phyloP scores from a whole-genome alignment of 2,113 vertebrate genomes.

The Megaceryle maxima region DNA sequence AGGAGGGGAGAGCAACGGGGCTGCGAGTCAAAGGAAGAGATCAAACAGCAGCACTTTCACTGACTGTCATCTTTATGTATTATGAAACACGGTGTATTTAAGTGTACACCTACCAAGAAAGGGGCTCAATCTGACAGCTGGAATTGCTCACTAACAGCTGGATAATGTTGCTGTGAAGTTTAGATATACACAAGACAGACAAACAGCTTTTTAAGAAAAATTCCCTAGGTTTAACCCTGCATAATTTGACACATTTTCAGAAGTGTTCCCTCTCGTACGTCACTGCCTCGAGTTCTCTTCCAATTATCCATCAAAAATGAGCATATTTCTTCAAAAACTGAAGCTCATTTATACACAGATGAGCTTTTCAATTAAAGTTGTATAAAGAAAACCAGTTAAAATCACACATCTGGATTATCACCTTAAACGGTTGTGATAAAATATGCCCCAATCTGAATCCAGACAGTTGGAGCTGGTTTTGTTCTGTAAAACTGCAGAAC shows the following conservation, averaged over 20 bases:
- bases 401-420: background rate
- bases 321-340: background rate
- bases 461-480: background rate
- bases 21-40: background rate
- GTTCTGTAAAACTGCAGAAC: background rate
- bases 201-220: background rate
- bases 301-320: background rate
- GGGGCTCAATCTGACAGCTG: background rate
- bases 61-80: background rate
- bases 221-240: background rate
- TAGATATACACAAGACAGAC: background rate
- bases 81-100: background rate
- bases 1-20: background rate
- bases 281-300: background rate
- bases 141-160: background rate
- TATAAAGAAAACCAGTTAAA: background rate
- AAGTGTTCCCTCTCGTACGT: background rate
- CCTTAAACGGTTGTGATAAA: background rate
- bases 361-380: background rate
- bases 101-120: background rate
- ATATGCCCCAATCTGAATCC: background rate
- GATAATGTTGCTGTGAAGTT: background rate
- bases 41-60: background rate
- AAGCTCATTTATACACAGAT: background rate
- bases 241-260: background rate